A percentile compares a stretch with the other conserved stretches of the same genome.
phyloP scores from a whole-genome alignment of 2,113 vertebrate species.

The Fregetta grallaria region DNA sequence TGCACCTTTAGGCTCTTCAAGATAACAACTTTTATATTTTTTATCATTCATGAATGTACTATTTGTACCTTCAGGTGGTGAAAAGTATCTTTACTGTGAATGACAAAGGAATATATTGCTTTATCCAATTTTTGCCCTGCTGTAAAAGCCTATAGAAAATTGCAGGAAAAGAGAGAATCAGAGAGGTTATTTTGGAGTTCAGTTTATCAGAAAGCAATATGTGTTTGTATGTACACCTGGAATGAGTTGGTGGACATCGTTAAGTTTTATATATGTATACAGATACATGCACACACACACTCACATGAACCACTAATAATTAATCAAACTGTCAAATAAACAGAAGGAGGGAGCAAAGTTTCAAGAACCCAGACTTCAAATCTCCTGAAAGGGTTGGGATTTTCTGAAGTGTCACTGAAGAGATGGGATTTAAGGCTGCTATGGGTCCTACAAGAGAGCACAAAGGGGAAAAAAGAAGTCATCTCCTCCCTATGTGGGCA shows the following conservation, averaged over 20 bases:
- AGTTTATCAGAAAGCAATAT: neutral
- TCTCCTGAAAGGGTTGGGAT: neutral
- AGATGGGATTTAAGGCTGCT: neutral
- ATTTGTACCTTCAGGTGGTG: neutral
- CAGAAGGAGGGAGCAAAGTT: neutral
- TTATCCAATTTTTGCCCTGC: neutral
- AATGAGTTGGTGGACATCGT: neutral
- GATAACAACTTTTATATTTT: neutral
- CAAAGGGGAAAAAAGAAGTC: neutral
- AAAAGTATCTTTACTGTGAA: neutral
- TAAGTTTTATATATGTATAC: neutral
- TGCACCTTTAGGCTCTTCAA: neutral
- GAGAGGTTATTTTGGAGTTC: neutral
- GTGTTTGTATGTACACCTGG: neutral
- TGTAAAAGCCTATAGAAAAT: neutral
- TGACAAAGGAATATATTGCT: neutral
- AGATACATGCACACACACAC: neutral
- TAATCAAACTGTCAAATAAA: neutral
- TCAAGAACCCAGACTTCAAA: neutral
- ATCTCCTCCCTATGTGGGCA: neutral
- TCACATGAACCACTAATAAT: neutral
- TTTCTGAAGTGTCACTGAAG: neutral
- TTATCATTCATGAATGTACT: neutral
- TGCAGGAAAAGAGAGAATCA: neutral
- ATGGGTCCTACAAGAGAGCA: neutral